These are phyloP conservation scores for Drosophila nasuta DNA, from an alignment of 1,140 invertebrate species.

Conservation along the genomic window DNA sequence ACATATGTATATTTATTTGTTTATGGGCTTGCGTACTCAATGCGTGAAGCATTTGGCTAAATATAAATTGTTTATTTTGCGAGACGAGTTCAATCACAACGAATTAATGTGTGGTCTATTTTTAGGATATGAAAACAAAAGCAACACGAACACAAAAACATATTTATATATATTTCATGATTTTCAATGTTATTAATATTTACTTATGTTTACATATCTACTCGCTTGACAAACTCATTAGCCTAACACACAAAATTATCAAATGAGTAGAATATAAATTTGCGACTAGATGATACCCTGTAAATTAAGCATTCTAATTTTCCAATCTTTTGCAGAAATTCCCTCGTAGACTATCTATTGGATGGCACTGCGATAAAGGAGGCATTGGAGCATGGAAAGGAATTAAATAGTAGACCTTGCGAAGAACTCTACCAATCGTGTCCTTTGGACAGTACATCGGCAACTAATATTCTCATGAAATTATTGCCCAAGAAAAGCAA, in stretches of 20 bases:
- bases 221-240: conserved; percentile 23
- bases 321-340: conserved; percentile 86
- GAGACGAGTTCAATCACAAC: conserved; percentile 38
- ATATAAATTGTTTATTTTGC: conserved; percentile 49
- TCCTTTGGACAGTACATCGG: conserved; percentile 88
- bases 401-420: conserved; percentile 87
- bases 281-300: not conserved
- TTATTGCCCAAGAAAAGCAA: conserved; percentile 85
- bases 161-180: conserved; percentile 24
- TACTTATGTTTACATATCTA: conserved; percentile 3
- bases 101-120: conserved; percentile 32
- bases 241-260: not conserved
- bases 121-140: conserved; percentile 29
- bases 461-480: conserved; percentile 87
- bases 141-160: conserved; percentile 15
- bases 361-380: conserved; percentile 91
- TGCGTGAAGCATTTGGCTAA: conserved; percentile 41
- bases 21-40: conserved; percentile 36
- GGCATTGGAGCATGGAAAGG: conserved; percentile 89
- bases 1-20: conserved; percentile 28
- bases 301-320: not conserved
- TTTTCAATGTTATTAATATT: conserved; percentile 36
- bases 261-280: not conserved
- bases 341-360: conserved; percentile 89
- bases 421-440: conserved; percentile 87